Percentiles rank a stretch among this genome's conserved stretches.
These are phyloP conservation scores for Ardeotis arabs DNA, from an alignment of 2,113 vertebrate species.

Conservation along the genomic window DNA sequence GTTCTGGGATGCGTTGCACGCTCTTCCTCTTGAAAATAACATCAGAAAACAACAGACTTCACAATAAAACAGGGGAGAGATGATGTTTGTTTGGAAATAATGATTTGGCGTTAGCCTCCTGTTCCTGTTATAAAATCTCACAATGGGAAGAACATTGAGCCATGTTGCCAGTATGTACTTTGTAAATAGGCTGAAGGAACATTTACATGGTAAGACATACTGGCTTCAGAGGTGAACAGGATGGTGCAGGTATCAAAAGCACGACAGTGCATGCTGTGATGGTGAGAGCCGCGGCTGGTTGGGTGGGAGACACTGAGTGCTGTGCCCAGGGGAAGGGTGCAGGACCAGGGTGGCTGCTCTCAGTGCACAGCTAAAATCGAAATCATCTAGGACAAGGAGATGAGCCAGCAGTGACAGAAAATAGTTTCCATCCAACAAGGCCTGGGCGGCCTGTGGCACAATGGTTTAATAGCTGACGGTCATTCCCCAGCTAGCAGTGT, in stretches of 20 bases:
- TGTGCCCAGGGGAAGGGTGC: rapidly evolving
- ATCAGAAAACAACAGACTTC: not conserved
- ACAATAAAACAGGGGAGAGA: not conserved
- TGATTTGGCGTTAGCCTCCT: not conserved
- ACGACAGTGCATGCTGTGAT: not conserved
- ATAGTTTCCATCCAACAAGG: not conserved
- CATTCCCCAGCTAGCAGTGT: not conserved
- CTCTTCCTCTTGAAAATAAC: not conserved
- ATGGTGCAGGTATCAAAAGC: not conserved
- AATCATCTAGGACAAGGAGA: not conserved
- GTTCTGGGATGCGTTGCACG: not conserved
- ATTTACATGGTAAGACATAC: not conserved
- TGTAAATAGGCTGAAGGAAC: not conserved
- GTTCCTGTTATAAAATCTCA: not conserved
- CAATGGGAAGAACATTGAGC: not conserved
- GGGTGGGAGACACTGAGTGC: not conserved
- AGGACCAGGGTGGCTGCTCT: not conserved
- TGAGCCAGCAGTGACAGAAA: not conserved
- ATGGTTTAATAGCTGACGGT: not conserved
- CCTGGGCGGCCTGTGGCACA: not conserved
- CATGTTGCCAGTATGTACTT: not conserved
- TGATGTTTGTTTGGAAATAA: not conserved
- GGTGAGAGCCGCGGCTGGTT: not conserved
- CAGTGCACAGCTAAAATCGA: not conserved
- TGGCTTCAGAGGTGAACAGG: not conserved